A percentile compares a stretch with the other conserved stretches of the same genome.
Conservation (phyloP, 2,113 vertebrate genomes). For the Charina bottae region DNA sequence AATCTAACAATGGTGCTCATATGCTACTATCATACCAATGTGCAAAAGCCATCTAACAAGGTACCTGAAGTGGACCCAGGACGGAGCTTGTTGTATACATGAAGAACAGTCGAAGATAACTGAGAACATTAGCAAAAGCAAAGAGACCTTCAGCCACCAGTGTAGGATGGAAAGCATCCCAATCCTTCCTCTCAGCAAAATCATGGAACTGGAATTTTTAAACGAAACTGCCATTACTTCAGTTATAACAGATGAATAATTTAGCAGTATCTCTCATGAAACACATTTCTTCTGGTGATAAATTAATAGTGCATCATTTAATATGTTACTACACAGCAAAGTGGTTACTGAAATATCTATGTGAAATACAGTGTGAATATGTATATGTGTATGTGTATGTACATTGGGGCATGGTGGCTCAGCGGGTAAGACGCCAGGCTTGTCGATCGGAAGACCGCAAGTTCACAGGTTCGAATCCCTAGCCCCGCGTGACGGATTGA, state of each 20-base stretch:
- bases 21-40: not conserved
- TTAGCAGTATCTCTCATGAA: not conserved
- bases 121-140: constrained; percentile 95
- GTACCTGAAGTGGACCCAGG: constrained; percentile 95
- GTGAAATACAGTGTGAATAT: not conserved
- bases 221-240: constrained; percentile 53
- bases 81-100: constrained; percentile 99
- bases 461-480: no score
- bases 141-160: constrained; percentile 97
- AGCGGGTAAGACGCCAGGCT: no score
- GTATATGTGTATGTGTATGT: no score
- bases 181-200: constrained; percentile 90
- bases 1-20: not conserved
- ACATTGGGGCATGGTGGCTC: no score
- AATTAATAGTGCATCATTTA: not conserved
- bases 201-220: constrained; percentile 74
- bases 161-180: constrained; percentile 97
- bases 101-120: constrained; percentile 97
- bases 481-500: no score
- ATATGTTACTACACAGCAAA: not conserved
- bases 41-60: not conserved
- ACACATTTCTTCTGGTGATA: not conserved
- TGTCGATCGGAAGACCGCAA: no score
- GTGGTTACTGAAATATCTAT: not conserved
- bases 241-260: not conserved